Evolutionary conservation across 2,888 invertebrate genomes (phyloP), one percentile per base, ranked within the genome.

Genomic region (Amiota minor): DNA sequence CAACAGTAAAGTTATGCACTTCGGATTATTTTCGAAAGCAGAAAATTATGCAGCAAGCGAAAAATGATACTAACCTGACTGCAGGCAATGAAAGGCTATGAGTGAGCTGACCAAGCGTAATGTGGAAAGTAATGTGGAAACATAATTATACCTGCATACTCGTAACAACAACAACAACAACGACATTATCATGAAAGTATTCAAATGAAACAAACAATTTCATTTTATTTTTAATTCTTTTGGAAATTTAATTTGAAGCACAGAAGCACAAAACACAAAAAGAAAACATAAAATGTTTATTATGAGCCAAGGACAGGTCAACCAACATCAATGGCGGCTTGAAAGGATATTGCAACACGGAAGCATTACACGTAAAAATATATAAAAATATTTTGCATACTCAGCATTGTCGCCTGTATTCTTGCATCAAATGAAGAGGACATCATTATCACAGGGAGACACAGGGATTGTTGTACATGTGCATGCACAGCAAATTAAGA

Each of bases 351-450:
- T 35, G 35, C 35, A 35, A 59, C 11, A 16, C 59, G 23, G 18
- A 59, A 18, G 20, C 23, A 67, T 23, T 14, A 16, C 20, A 68
- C 10, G 18, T 53, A 59, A 11, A 20, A 20, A 1, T 11, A 12
- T 9, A 45, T 35, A 45, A 68, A 68, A 68, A 18, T 53, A 65
- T 68, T 68, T 23, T 35, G 67, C 67, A 68, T 68, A 20, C 67
- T 68, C 67, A 68, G 67, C 67, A 68, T 14, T 53, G 67, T 68
- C 67, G 50, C 11, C 65, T 46, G 47, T 35, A n/a, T n/a, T 68
- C 14, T 16, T 9, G 53, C 16, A 35, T 35, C 35, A 35, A 35
- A 35, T 35, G 35, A 35, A 35, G 35, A 35, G 35, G 35, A 35
- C 35, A 35, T 35, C 35, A 59, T 20, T 16, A 20, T 20, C 20